Base-by-base conservation (phyloP, 1,140 invertebrate genomes). In the Hycleus cichorii region DNA sequence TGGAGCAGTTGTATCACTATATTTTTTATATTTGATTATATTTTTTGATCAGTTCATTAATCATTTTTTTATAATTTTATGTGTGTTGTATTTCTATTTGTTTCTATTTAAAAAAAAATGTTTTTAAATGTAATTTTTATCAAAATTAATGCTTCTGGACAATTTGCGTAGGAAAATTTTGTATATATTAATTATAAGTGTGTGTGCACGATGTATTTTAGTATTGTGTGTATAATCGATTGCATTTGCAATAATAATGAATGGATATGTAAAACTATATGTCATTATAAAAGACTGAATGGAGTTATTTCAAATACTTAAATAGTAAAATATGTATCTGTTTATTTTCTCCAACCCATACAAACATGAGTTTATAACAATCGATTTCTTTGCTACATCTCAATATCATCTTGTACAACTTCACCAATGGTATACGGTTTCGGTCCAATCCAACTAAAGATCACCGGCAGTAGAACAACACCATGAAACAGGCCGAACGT, bases 401-500 rank as follows among this genome's bases (percentile, higher is more conserved):
- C 57, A 53, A 26, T 27, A 25, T 67, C 64, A 54, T 32, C 59
- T 54, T 65, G 64, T 56, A 69, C 11, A 38, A 49, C 38, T 50
- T 66, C 53, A 47, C 64, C 63, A 1, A 48, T 47, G 42, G 53
- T 62, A 61, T 83, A 80, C 3, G 81, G 76, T 50, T 70, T 64
- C 2, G 87, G 86, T 1, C 87, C 87, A 24, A 90, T 76, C n/a
- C 84, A 74, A 57, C 86, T 89, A 24, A 91, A 74, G 44, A 90
- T 72, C 4, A 90, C 86, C 1, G 89, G 89, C 47, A 91, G 71
- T 43, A 91, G 80, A 2, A 90, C 71, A 2, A 89, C 72, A n/a
- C 89, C 89, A 68, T 88, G 84, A 71, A 84, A 89, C 1, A 90
- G 70, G 4, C 89, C 88, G 70, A 89, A 90, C 24, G 83, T 45